phyloP scores from a whole-genome alignment of 2,113 vertebrate species.

The Myodes glareolus region DNA sequence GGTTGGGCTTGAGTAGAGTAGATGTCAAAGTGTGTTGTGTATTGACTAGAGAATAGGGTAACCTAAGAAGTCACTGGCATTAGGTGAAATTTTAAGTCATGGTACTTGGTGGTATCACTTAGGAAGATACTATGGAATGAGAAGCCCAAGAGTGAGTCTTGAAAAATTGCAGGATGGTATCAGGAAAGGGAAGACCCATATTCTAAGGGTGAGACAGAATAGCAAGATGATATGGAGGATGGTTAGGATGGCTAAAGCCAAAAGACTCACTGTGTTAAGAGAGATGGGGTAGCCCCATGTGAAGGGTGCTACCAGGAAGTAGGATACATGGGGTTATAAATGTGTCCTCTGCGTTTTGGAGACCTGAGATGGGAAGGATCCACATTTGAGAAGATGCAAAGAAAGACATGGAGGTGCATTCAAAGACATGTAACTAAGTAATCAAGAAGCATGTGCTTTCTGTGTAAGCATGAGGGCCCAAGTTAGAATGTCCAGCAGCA shows the following conservation, averaged over 20 bases:
- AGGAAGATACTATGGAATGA: neutral
- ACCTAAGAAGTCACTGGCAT: neutral
- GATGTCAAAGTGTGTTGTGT: neutral
- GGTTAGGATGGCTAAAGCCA: neutral
- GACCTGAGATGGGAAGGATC: neutral
- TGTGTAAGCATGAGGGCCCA: neutral
- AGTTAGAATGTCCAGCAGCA: no score
- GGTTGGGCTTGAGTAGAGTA: neutral
- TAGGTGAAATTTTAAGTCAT: neutral
- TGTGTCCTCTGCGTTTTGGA: neutral
- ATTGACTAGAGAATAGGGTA: neutral
- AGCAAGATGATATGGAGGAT: neutral
- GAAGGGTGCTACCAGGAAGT: neutral
- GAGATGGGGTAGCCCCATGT: fast-evolving
- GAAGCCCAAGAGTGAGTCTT: neutral
- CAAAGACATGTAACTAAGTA: neutral
- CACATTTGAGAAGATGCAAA: neutral
- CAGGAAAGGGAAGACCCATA: neutral
- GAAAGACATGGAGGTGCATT: neutral
- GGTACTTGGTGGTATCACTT: neutral
- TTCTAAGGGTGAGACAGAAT: neutral
- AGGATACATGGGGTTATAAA: no score
- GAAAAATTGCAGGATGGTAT: neutral
- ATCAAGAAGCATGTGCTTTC: neutral
- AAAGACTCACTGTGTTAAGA: neutral